Conservation (phyloP, 2,888 invertebrate genomes). For the Horisme vitalbata region DNA sequence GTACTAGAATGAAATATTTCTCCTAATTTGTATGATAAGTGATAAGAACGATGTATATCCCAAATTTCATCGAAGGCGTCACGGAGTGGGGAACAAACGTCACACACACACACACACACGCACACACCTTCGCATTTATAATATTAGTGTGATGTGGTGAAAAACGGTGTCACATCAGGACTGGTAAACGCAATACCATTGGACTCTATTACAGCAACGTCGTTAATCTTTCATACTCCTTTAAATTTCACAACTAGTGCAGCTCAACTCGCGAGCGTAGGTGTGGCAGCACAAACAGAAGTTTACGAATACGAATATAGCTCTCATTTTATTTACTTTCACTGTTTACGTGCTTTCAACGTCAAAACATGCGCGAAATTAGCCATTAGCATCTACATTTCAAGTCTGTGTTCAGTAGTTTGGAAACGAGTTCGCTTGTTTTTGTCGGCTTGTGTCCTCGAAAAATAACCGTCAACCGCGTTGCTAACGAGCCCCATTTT, state of each 20-base stretch:
- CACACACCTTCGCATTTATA: too few species aligned
- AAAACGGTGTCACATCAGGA: conserved; percentile 13
- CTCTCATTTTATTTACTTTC: conserved; percentile 42
- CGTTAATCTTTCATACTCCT: conserved; percentile 38
- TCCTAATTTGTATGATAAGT: too few species aligned
- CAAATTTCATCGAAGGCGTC: too few species aligned
- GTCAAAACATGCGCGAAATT: conserved; percentile 45
- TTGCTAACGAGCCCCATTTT: conserved; percentile 57
- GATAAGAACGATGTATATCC: too few species aligned
- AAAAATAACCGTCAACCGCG: conserved; percentile 73
- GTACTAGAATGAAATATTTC: too few species aligned
- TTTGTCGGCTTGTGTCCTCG: conserved; percentile 65
- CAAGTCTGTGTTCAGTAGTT: conserved; percentile 38
- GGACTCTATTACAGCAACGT: conserved; percentile 30
- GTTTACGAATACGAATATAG: conserved; percentile 38
- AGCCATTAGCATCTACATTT: conserved; percentile 38
- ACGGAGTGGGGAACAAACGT: too few species aligned
- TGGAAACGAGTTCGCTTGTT: conserved; percentile 65
- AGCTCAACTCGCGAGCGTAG: conserved; percentile 32
- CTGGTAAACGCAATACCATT: conserved; percentile 23
- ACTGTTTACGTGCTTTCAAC: conserved; percentile 41
- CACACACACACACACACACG: too few species aligned
- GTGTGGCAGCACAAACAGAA: conserved; percentile 44
- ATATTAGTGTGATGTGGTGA: too few species aligned
- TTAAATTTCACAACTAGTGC: conserved; percentile 48